phyloP scores from a whole-genome alignment of 2,888 invertebrate species.

The Trissoscelio sp. region DNA sequence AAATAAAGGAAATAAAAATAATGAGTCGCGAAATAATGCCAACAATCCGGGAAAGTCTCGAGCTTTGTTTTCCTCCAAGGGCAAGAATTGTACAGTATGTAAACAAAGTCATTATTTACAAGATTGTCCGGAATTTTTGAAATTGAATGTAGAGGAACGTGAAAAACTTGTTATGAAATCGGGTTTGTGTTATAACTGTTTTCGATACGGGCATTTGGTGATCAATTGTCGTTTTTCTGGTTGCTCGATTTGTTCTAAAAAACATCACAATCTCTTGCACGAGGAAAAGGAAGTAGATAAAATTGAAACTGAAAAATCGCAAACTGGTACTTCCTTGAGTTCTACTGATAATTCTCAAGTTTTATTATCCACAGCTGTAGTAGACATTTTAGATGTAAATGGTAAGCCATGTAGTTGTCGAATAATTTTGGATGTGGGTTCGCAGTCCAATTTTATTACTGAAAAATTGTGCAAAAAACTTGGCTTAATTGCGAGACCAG shows the following conservation, averaged over 20 bases:
- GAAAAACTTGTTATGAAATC: conserved; percentile 5
- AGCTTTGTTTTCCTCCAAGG: background rate
- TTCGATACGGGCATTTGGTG: conserved; percentile 4
- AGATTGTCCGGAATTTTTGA: conserved; percentile 27
- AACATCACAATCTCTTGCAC: conserved; percentile 23
- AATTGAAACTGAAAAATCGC: background rate
- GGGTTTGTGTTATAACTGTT: conserved; percentile 28
- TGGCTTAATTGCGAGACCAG: background rate
- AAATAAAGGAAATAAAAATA: background rate
- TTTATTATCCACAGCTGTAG: conserved; percentile 32
- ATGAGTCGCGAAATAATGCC: no score
- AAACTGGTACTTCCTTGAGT: background rate
- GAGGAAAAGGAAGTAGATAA: background rate
- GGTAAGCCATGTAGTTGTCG: conserved; percentile 20
- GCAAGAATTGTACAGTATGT: conserved; percentile 15
- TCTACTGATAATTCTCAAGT: conserved; percentile 9
- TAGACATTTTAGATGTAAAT: conserved; percentile 29
- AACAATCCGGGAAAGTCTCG: background rate
- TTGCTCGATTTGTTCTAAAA: conserved; percentile 14
- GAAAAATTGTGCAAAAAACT: conserved; percentile 10
- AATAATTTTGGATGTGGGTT: conserved; percentile 32
- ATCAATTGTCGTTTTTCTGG: background rate
- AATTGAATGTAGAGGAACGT: conserved; percentile 1
- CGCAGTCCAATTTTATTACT: conserved; percentile 35
- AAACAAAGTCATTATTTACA: conserved; percentile 14